A percentile compares a stretch with the other conserved stretches of the same genome.
These are phyloP conservation scores for Ectemnius cavifrons DNA, from an alignment of 2,888 invertebrate genomes.

Conservation along the genomic window DNA sequence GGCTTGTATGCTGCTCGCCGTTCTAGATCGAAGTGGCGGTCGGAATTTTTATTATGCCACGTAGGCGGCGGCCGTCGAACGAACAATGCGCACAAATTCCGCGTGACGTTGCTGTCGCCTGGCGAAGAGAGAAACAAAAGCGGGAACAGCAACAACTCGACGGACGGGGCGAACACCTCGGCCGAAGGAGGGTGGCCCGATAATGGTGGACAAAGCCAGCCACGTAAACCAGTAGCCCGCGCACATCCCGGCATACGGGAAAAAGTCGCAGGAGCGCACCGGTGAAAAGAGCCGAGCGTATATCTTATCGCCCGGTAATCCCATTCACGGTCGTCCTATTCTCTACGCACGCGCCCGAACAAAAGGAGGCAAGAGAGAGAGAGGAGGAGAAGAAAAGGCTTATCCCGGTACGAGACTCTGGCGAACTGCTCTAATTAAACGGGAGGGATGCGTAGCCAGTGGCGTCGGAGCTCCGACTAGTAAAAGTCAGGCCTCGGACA, in stretches of 20 bases:
- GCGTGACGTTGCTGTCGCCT: slow-evolving; percentile 13
- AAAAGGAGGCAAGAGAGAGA: not conserved
- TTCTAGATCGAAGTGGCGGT: slow-evolving; percentile 31
- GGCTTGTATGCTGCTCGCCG: no score
- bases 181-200: slow-evolving; percentile 47
- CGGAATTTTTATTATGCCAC: slow-evolving; percentile 68
- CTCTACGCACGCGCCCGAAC: slow-evolving; percentile 37
- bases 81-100: slow-evolving; percentile 69
- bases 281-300: slow-evolving; percentile 55
- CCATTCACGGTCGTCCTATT: slow-evolving; percentile 8
- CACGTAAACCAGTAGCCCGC: slow-evolving; percentile 38
- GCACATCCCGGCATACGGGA: slow-evolving; percentile 43
- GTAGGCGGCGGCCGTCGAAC: slow-evolving; percentile 43
- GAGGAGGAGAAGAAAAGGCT: not conserved
- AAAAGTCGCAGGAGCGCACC: slow-evolving; percentile 55
- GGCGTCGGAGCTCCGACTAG: slow-evolving; percentile 2
- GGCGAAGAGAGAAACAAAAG: not conserved
- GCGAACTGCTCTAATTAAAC: slow-evolving; percentile 24
- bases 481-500: not conserved
- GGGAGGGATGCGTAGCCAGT: not conserved
- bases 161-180: slow-evolving; percentile 36
- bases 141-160: slow-evolving; percentile 11
- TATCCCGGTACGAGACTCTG: slow-evolving; percentile 28
- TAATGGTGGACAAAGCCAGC: slow-evolving; percentile 57
- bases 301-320: slow-evolving; percentile 62